These are phyloP conservation scores for Temnopleurus reevesii DNA, from an alignment of 53 echinoderm and acorn worm genomes.

Conservation along the genomic window DNA sequence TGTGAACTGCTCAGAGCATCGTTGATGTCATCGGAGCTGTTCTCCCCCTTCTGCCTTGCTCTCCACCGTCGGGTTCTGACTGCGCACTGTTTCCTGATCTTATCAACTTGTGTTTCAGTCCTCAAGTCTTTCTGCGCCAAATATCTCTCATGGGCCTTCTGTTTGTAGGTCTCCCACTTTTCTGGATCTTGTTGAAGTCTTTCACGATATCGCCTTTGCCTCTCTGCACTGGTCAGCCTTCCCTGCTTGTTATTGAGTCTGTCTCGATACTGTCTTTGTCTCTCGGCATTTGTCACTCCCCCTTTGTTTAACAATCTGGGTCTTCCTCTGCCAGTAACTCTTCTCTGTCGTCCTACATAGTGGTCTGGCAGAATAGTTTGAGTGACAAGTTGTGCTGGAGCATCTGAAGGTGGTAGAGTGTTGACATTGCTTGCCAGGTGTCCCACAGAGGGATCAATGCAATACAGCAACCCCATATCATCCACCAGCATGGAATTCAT, in stretches of 20 bases:
- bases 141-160: conserved; percentile 3
- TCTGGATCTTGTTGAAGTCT: conserved; percentile 45
- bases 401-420: neutral
- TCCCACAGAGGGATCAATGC: neutral
- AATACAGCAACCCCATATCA: neutral
- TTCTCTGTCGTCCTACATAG: neutral
- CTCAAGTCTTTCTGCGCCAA: neutral
- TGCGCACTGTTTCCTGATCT: neutral
- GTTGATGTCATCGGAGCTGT: neutral
- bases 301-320: too few species aligned
- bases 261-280: conserved; percentile 19
- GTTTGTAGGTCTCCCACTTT: conserved; percentile 27
- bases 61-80: neutral
- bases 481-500: neutral
- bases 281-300: conserved; percentile 14
- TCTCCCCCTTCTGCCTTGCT: neutral
- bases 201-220: conserved; percentile 24
- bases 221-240: neutral
- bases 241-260: neutral
- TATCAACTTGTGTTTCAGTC: neutral
- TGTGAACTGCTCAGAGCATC: neutral
- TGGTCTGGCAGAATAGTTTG: neutral
- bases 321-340: neutral
- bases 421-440: neutral
- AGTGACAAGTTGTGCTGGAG: neutral